These are phyloP conservation scores for Hirtodrosophila confusa DNA, from an alignment of 2,888 invertebrate species.

Conservation along the genomic window DNA sequence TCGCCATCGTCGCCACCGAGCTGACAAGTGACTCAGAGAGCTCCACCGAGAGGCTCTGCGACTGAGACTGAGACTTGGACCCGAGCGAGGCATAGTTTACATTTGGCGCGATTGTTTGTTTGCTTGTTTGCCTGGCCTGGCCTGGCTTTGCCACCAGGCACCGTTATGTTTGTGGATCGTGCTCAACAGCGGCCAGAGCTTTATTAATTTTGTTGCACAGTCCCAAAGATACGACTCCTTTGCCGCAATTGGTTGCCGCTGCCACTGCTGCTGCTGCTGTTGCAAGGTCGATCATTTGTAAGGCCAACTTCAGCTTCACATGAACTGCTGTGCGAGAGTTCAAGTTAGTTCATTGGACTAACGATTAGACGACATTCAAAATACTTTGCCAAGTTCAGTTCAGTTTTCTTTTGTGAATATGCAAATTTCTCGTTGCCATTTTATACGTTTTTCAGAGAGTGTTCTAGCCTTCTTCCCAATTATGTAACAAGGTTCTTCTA, in stretches of 20 bases:
- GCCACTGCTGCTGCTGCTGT: conserved; percentile 15
- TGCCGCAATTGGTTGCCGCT: conserved; percentile 45
- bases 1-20: conserved; percentile 49
- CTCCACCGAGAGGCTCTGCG: conserved; percentile 2
- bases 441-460: too few relatives aligned
- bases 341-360: conserved; percentile 37
- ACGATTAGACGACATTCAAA: conserved; percentile 23
- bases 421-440: neutral
- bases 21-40: conserved; percentile 74
- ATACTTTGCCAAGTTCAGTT: neutral
- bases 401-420: conserved; percentile 4
- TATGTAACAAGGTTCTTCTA: too few relatives aligned
- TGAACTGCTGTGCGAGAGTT: conserved; percentile 30
- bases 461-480: too few relatives aligned
- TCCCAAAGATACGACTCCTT: conserved; percentile 33
- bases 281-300: conserved; percentile 68
- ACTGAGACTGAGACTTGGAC: neutral
- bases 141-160: conserved; percentile 55
- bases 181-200: conserved; percentile 51
- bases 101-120: conserved; percentile 69
- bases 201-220: conserved; percentile 66
- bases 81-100: conserved; percentile 56
- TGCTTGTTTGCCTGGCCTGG: conserved; percentile 33
- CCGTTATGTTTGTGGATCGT: conserved; percentile 78
- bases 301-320: conserved; percentile 47